A percentile compares a stretch with the other conserved stretches of the same genome.
These are phyloP conservation scores for Mastomys natalensis DNA, from an alignment of 2,113 vertebrate genomes.

Conservation along the genomic window DNA sequence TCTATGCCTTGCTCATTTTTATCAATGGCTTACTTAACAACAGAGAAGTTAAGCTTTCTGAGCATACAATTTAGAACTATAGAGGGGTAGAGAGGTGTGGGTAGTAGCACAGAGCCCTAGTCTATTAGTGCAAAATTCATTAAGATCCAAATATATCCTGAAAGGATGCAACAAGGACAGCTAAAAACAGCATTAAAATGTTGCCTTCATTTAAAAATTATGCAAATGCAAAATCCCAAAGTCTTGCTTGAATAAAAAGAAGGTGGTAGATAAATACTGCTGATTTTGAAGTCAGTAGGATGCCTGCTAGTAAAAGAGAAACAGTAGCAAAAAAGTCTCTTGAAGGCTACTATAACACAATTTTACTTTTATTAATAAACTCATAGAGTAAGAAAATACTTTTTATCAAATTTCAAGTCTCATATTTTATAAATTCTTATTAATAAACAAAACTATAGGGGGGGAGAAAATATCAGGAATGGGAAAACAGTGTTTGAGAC, in stretches of 20 bases:
- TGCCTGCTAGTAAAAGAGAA: not conserved
- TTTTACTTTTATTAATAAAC: not conserved
- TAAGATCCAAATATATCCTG: slow-evolving; percentile 40
- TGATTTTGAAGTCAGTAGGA: not conserved
- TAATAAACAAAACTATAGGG: not conserved
- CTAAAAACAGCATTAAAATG: slow-evolving; percentile 25
- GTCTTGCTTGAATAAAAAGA: not conserved
- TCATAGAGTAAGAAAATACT: not conserved
- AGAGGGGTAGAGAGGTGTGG: not conserved
- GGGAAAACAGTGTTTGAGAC: not conserved
- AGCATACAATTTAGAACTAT: not conserved
- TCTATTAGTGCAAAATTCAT: slow-evolving; percentile 20
- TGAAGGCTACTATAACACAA: not conserved
- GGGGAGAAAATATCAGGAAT: not conserved
- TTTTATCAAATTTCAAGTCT: not conserved
- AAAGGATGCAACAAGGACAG: slow-evolving; percentile 8
- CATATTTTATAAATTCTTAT: not conserved
- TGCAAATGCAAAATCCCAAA: not conserved
- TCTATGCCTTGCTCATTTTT: slow-evolving; percentile 1
- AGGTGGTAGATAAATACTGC: not conserved
- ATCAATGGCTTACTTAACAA: slow-evolving; percentile 32
- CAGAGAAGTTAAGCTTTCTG: slow-evolving; percentile 1
- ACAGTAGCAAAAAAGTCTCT: not conserved
- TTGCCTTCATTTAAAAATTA: not conserved
- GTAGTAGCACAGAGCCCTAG: not conserved